A percentile compares a stretch with the other conserved stretches of the same genome.
These are phyloP conservation scores for Ecliptopera silaceata DNA, from an alignment of 2,888 invertebrate genomes.

Conservation along the genomic window DNA sequence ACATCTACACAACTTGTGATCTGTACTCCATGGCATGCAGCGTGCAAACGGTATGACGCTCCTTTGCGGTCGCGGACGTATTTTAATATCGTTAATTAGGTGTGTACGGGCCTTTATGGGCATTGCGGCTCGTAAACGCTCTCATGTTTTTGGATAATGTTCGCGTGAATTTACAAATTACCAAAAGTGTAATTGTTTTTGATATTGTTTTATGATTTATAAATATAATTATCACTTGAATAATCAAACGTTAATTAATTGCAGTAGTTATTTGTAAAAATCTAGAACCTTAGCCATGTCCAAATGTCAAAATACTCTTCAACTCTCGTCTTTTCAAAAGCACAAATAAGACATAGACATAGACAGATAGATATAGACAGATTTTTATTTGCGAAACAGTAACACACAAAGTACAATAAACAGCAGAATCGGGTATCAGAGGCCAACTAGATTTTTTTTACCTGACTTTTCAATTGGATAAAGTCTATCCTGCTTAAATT, in stretches of 20 bases:
- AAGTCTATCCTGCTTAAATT: conserved; percentile 45
- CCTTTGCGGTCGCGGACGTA: conserved; percentile 75
- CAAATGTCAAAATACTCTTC: too few species aligned
- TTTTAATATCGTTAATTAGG: conserved; percentile 83
- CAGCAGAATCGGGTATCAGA: too few species aligned
- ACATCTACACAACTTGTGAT: conserved; percentile 8
- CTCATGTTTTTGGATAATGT: conserved; percentile 50
- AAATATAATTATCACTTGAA: not conserved
- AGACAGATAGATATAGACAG: too few species aligned
- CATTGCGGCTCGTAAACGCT: conserved; percentile 47
- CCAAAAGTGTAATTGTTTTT: conserved; percentile 39
- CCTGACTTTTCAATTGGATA: not conserved
- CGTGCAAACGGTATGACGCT: conserved; percentile 77
- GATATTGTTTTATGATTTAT: conserved; percentile 30
- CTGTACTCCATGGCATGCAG: conserved; percentile 40
- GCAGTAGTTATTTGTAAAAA: too few species aligned
- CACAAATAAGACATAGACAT: too few species aligned
- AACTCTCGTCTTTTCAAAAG: too few species aligned
- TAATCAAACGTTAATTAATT: too few species aligned
- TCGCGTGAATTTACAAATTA: conserved; percentile 45
- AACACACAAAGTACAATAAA: too few species aligned
- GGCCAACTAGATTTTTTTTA: not conserved
- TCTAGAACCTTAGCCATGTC: too few species aligned
- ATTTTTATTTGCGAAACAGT: too few species aligned
- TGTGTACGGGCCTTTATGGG: conserved; percentile 66